phyloP scores from a whole-genome alignment of 2,888 invertebrate species.

The Ichneumon xanthorius region DNA sequence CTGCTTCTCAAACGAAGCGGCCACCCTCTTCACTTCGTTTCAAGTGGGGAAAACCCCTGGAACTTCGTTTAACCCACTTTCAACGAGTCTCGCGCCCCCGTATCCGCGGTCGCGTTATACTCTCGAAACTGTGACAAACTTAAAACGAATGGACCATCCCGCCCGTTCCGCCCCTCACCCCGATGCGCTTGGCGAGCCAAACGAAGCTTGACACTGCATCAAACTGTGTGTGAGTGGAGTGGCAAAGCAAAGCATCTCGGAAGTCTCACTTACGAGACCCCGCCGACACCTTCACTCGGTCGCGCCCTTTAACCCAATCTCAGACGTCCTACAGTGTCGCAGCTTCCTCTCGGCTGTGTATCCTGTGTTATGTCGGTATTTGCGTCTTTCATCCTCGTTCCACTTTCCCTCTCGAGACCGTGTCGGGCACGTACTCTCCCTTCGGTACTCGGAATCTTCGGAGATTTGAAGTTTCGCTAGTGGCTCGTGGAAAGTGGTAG shows the following conservation, averaged over 20 bases:
- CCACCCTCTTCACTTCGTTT: slow-evolving; percentile 57
- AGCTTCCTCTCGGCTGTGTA: slow-evolving; percentile 23
- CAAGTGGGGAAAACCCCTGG: slow-evolving; percentile 55
- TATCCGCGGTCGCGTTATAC: slow-evolving; percentile 48
- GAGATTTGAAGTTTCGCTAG: slow-evolving; percentile 39
- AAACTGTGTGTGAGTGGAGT: slow-evolving; percentile 54
- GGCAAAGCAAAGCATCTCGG: slow-evolving; percentile 44
- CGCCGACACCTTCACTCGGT: slow-evolving; percentile 50
- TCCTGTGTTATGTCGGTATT: slow-evolving; percentile 24
- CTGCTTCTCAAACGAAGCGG: slow-evolving; percentile 36
- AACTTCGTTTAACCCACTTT: slow-evolving; percentile 83
- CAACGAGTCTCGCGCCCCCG: slow-evolving; percentile 59
- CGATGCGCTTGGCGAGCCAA: slow-evolving; percentile 54
- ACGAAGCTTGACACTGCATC: slow-evolving; percentile 59
- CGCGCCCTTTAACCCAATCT: slow-evolving; percentile 55
- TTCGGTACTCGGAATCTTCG: slow-evolving; percentile 25
- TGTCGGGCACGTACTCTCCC: slow-evolving; percentile 23
- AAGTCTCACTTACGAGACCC: slow-evolving; percentile 33
- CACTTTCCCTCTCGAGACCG: slow-evolving; percentile 58
- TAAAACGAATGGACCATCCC: slow-evolving; percentile 70
- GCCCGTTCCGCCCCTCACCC: not conserved
- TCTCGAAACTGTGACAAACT: slow-evolving; percentile 76
- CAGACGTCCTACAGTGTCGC: slow-evolving; percentile 40
- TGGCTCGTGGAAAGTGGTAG: slow-evolving; percentile 6
- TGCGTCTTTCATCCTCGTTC: slow-evolving; percentile 44